phyloP scores from a whole-genome alignment of 1,140 invertebrate genomes.

The Eumaeus atala region DNA sequence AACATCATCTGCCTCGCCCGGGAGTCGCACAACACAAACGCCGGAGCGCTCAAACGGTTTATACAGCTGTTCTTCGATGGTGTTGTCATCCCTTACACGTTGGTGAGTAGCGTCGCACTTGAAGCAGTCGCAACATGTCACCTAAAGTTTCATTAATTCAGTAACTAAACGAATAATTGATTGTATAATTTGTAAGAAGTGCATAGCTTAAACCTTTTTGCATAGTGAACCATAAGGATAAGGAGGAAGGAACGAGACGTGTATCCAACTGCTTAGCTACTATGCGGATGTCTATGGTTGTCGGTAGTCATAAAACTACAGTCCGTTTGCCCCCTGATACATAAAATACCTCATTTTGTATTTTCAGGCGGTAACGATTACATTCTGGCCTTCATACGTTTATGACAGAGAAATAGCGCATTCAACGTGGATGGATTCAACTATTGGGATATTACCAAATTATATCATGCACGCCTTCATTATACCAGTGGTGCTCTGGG shows the following conservation, averaged over 20 bases:
- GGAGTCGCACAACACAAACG: neutral
- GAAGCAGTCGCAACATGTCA: too few relatives aligned
- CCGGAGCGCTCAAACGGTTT: slow-evolving; percentile 24
- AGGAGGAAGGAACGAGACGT: too few relatives aligned
- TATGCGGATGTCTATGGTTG: too few relatives aligned
- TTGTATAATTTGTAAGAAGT: too few relatives aligned
- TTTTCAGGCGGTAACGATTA: slow-evolving; percentile 37
- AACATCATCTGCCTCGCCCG: slow-evolving; percentile 26
- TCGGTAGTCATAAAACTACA: too few relatives aligned
- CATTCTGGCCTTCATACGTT: slow-evolving; percentile 49
- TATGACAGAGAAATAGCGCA: slow-evolving; percentile 44
- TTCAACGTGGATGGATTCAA: slow-evolving; percentile 43
- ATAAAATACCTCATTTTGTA: slow-evolving; percentile 15
- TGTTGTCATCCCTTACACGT: neutral
- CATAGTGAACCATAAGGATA: too few relatives aligned
- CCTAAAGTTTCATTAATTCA: too few relatives aligned
- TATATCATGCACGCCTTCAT: slow-evolving; percentile 48
- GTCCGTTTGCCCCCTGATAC: too few relatives aligned
- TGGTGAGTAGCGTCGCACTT: too few relatives aligned
- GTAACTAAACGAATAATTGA: too few relatives aligned
- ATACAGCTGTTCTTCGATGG: slow-evolving; percentile 17
- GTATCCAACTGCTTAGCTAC: slow-evolving; percentile 2
- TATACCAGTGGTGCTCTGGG: slow-evolving; percentile 30
- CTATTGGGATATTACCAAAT: slow-evolving; percentile 33
- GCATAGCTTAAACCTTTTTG: too few relatives aligned